phyloP scores from a whole-genome alignment of 2,797 vertebrate genomes.

The Taenioides sp. region DNA sequence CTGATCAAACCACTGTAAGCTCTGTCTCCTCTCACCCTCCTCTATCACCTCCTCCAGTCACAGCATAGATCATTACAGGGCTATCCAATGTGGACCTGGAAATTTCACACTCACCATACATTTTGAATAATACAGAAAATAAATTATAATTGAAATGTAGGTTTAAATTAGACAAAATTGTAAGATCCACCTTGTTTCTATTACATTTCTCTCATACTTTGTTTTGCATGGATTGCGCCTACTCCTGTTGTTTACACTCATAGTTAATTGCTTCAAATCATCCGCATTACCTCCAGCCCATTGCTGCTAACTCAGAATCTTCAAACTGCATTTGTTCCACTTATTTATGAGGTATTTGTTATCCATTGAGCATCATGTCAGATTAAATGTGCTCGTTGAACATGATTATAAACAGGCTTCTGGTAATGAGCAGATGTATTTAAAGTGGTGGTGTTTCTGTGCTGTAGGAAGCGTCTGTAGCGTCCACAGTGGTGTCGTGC shows the following conservation, averaged over 20 bases:
- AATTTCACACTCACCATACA: slow-evolving; percentile 8
- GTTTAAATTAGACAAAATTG: background rate
- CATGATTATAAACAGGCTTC: background rate
- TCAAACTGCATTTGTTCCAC: slow-evolving; percentile 28
- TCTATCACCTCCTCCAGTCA: slow-evolving; percentile 45
- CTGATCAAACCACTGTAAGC: slow-evolving; percentile 76
- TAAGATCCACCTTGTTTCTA: background rate
- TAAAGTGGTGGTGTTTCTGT: slow-evolving; percentile 1
- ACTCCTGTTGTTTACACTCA: slow-evolving; percentile 29
- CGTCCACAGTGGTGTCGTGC: slow-evolving; percentile 80
- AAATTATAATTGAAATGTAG: background rate
- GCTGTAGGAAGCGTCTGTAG: slow-evolving; percentile 73
- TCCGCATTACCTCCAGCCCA: slow-evolving; percentile 28
- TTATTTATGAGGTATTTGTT: slow-evolving; percentile 1
- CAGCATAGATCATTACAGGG: slow-evolving; percentile 67
- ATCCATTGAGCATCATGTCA: background rate
- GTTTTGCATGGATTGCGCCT: background rate
- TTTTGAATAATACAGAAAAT: background rate
- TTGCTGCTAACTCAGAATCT: slow-evolving; percentile 37
- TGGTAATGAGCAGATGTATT: slow-evolving; percentile 5
- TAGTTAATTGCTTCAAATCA: background rate
- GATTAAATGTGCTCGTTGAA: too few species aligned
- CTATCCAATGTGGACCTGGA: slow-evolving; percentile 62
- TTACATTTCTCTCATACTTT: too few species aligned
- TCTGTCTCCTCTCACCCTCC: slow-evolving; percentile 18